Evolutionary conservation across 2,797 vertebrate genomes (phyloP), one percentile per base, ranked within the genome.

Genomic region (Uromys caudimaculatus): DNA sequence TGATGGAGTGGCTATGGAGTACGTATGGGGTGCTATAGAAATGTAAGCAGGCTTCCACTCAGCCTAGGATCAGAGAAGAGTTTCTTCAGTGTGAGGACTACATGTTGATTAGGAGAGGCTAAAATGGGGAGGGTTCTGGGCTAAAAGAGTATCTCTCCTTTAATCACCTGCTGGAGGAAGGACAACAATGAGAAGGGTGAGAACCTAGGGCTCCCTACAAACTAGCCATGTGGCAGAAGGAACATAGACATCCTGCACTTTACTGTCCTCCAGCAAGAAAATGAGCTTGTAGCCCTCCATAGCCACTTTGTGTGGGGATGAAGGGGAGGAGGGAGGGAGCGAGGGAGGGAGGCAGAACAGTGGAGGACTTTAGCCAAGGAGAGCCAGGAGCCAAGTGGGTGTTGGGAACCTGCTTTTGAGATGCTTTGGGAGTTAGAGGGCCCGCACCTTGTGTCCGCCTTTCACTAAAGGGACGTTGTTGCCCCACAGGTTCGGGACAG

Each of bases 21-120:
- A 12, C 1, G 35, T 14, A 3, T 0, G 27, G 77, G 24, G 2
- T 77, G 10, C 29, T 12, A 5, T 16, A 8, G 11, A 67, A 47
- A 79, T 54, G 32, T 56, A 16, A 38, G 6, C 17, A 75, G 44
- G 5, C 78, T 94, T 56, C 27, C 35, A 3, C 24, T 50, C 2
- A 10, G 69, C 44, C 11, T 32, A 8, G 4, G 6, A 2, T 23
- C 60, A 35, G 19, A 60, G 78, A n/a, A 62, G 44, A 35, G 71
- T 50, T 62, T 27, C 35, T 41, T 9, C 50, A n/a, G 50, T 17
- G 0, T 27, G 29, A 12, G 41, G 23, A 16, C 19, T 4, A 3
- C 27, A 1, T 9, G 2, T 12, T 54, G 13, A 10, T 35, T 52
- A 29, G 58, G 35, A 41, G 78, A 38, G 27, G 52, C 67, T 32